Conservation (phyloP, 1,140 invertebrate genomes). For the Drosophila orosa region DNA sequence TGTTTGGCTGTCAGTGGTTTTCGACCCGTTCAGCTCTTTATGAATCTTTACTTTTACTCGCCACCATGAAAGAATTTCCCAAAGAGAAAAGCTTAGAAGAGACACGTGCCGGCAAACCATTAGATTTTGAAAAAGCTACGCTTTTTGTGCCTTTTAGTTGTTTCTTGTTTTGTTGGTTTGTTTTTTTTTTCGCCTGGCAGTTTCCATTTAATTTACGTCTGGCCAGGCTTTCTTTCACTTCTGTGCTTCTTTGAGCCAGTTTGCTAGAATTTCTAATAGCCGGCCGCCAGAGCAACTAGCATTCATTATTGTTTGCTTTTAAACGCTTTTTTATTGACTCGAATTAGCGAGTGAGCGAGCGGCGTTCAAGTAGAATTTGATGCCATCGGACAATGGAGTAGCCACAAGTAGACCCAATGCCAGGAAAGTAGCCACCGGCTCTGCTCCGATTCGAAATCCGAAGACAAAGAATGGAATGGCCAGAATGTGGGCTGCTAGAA, state of each 20-base stretch:
- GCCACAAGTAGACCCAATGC: conserved; percentile 10
- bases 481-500: conserved; percentile 68
- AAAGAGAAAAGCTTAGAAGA: conserved; percentile 47
- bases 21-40: conserved; percentile 56
- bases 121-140: conserved; percentile 43
- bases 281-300: conserved; percentile 35
- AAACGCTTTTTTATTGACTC: conserved; percentile 78
- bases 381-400: conserved; percentile 55
- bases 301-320: conserved; percentile 52
- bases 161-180: conserved; percentile 6
- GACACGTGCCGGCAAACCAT: conserved; percentile 66
- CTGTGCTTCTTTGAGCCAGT: conserved; percentile 56
- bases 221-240: conserved; percentile 66
- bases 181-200: conserved; percentile 39
- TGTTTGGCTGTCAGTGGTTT: conserved; percentile 71
- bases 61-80: conserved; percentile 54
- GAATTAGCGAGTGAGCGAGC: conserved; percentile 47
- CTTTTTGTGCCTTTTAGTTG: conserved; percentile 24
- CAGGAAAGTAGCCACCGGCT: conserved; percentile 14
- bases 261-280: conserved; percentile 76
- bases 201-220: conserved; percentile 71
- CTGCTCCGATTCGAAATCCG: conserved; percentile 35
- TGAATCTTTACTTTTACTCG: conserved; percentile 69
- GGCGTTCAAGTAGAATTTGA: conserved; percentile 74
- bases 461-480: conserved; percentile 45